Evolutionary conservation across 2,797 vertebrate species (phyloP), one percentile per base, ranked within the genome.

Genomic region (Florisuga fusca): DNA sequence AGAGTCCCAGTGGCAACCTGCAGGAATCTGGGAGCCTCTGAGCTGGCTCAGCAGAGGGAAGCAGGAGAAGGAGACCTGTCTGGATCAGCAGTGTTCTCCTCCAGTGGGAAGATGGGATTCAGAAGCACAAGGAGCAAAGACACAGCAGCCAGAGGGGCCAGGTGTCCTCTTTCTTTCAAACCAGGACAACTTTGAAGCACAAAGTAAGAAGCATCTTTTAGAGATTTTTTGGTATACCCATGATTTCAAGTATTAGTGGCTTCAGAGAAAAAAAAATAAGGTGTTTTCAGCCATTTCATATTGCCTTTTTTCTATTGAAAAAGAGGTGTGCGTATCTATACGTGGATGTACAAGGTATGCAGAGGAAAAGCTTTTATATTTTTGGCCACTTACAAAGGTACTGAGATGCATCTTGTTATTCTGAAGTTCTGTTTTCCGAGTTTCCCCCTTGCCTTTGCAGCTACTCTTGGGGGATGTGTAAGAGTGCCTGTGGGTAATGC

Each of bases 321-420:
- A 54, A 22, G 4, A 38, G 38, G 38, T 38, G 2, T 55, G 18
- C 33, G 5, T 46, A 3, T n/a, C 8, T 4, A 4, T 36, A 6
- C 46, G 3, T 27, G 7, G 4, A 3, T 8, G 4, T 25, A 11
- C 15, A 45, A 77, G 15, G 9, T n/a, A 12, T 20, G 33, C 0
- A 8, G 19, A 64, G 20, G 31, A 66, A 67, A 72, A 89, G 7
- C 5, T 67, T 43, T 41, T 38, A 7, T 15, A 45, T 69, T 76
- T 83, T 41, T 80, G 34, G 9, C n/a, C 19, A 19, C 29, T 16
- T 25, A 38, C 21, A 79, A 27, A 76, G 20, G 21, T 57, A 43
- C 14, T 51, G 19, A 57, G 57, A 57, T 71, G 8, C 7, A 53
- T 50, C 17, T 31, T 55, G 4, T 77, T 51, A 54, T 63, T 21